Evolutionary conservation across 2,113 vertebrate genomes (phyloP), one percentile per base, ranked within the genome.

Genomic region (Lasiurus borealis): DNA sequence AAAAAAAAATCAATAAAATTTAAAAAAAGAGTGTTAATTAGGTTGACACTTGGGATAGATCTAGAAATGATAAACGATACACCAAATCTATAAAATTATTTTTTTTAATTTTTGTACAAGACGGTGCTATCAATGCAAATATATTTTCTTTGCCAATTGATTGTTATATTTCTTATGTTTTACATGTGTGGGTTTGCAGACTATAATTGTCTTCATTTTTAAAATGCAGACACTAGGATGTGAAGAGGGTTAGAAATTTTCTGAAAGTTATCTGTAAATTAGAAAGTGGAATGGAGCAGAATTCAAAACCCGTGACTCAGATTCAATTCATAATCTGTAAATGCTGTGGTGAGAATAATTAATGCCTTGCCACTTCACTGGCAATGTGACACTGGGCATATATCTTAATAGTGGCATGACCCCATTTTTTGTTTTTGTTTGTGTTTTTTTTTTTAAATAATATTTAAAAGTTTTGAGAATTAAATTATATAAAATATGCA

Each of bases 1-100:
- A 40, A 40, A 40, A 40, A 40, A 40, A 40, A 40, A 40, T 40
- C 40, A 40, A 40, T 40, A 40, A 40, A 40, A 29, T 90, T 81
- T 88, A 19, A 88, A 95, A 86, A 94, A 57, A 57, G 19, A 8
- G 54, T 57, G n/a, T 81, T 66, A 54, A 90, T 71, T 89, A 88
- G 5, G 21, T 36, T 91, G 52, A 64, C 21, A 95, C 85, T 84
- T 91, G 16, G 40, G 44, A 29, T 85, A 66, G 7, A 46, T 6
- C 23, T 85, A 66, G 57, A 66, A 88, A n/a, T 87, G 34, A 34
- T 23, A 76, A 66, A 31, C 78, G 19, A 57, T 57, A 57, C 21
- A 54, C 25, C 14, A 88, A 66, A 68, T 10, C 71, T 86, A 88
- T 46, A 80, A 78, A 80, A 62, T 85, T 69, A 62, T 71, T 68